phyloP scores from a whole-genome alignment of 1,140 invertebrate species.

The Ridgeia piscesae region DNA sequence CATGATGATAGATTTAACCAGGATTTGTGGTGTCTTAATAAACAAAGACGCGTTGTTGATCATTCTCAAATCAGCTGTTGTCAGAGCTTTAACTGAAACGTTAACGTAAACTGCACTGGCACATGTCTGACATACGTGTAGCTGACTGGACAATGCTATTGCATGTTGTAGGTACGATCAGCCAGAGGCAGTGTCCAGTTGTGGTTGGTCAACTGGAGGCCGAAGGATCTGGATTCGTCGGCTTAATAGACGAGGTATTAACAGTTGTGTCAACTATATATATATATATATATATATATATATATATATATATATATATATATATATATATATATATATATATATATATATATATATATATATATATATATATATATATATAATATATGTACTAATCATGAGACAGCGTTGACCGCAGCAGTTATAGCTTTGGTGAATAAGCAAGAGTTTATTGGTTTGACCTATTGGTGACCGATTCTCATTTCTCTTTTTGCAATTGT shows the following conservation, averaged over 20 bases:
- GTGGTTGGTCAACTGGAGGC: not conserved
- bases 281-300: no score
- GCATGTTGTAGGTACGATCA: not conserved
- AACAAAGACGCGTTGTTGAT: not conserved
- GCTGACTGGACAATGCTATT: not conserved
- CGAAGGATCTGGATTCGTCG: not conserved
- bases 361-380: no score
- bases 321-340: no score
- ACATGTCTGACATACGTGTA: not conserved
- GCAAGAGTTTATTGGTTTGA: not conserved
- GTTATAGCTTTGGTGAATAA: not conserved
- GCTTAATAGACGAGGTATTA: not conserved
- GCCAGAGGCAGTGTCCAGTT: not conserved
- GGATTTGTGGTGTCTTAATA: not conserved
- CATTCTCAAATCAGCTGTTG: not conserved
- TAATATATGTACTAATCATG: no score
- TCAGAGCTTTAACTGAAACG: not conserved
- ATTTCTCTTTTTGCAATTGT: not conserved
- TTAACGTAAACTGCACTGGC: not conserved
- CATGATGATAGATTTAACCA: not conserved
- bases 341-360: no score
- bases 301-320: no score
- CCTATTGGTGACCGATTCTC: not conserved
- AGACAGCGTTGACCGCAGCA: not conserved
- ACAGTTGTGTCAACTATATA: no score